Base-by-base conservation (phyloP, 2,888 invertebrate species). In the Latheticus oryzae region DNA sequence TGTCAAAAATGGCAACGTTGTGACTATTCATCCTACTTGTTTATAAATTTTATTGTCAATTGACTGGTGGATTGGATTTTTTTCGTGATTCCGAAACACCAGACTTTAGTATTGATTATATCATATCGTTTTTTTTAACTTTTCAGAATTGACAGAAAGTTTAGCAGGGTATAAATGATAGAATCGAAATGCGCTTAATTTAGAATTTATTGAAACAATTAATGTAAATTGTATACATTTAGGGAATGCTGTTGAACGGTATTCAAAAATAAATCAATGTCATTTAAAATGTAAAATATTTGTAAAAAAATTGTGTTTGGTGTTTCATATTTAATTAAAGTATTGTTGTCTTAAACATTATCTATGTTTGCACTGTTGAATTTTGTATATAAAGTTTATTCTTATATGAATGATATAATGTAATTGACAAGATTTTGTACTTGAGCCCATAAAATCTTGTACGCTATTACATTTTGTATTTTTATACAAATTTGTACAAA, bases 391-490 rank as follows among this genome's bases (percentile, higher is more conserved):
- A 58, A 45, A 52, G 15, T 56, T 33, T 57, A 45, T 57, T 57
- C 57, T 57, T 45, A 30, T 52, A 52, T 52, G 23, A 47, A 26
- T 28, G 15, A 42, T 11, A 55, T 50, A 56, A 57, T 43, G 58
- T 56, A 55, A 57, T 51, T 58, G 60, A 58, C 67, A 66, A 66
- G 69, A 68, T 72, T 73, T 71, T 71, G 19, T 71, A 60, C 37
- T 67, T 73, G 74, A 74, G 73, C 74, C 74, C 73, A 64, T 73
- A 70, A 72, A 73, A 70, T 71, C 71, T 67, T 65, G 63, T 65
- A 63, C 50, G 56, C 33, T 33, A 56, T 56, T 56, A 56, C 56
- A 56, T 56, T 56, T 56, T 48, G 24, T 56, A 56, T 50, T 56
- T 56, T 56, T 56, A 56, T 56, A 55, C 48, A 35, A 23, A 35